Conservation (phyloP, 2,797 vertebrate species). For the Australoheros facetus region DNA sequence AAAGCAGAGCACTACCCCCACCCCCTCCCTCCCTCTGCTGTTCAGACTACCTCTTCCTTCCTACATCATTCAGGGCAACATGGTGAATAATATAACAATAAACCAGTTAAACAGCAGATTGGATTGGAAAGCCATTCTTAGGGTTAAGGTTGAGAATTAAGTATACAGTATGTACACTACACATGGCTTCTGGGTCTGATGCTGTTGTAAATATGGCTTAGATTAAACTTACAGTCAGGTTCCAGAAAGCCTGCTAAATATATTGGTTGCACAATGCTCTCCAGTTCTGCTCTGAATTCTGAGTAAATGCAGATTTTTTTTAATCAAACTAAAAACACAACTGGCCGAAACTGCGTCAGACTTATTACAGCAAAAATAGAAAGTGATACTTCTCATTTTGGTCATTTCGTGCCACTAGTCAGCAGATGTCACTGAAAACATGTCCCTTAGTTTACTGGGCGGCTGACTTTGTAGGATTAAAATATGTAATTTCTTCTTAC, state of each 20-base stretch:
- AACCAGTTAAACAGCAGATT: background rate
- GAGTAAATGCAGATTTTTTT: background rate
- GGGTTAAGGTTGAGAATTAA: background rate
- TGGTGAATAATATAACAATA: background rate
- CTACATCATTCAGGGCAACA: background rate
- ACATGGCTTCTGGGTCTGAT: background rate
- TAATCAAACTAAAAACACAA: background rate
- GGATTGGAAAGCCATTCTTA: background rate
- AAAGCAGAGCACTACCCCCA: slow-evolving; percentile 28
- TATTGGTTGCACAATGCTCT: background rate
- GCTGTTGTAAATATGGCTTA: background rate
- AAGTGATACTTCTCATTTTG: background rate
- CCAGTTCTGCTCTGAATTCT: background rate
- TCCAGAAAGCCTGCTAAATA: background rate
- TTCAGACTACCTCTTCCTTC: background rate
- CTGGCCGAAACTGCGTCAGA: background rate
- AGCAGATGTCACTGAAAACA: background rate
- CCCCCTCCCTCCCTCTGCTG: slow-evolving; percentile 31
- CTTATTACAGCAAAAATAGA: background rate
- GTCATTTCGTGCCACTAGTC: background rate
- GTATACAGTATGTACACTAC: background rate
- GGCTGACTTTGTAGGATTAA: background rate
- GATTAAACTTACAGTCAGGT: background rate
- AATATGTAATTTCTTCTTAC: background rate
- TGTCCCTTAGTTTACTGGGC: background rate